Evolutionary conservation across 2,888 invertebrate genomes (phyloP).

Genomic region (Rhogogaster chlorosoma): DNA sequence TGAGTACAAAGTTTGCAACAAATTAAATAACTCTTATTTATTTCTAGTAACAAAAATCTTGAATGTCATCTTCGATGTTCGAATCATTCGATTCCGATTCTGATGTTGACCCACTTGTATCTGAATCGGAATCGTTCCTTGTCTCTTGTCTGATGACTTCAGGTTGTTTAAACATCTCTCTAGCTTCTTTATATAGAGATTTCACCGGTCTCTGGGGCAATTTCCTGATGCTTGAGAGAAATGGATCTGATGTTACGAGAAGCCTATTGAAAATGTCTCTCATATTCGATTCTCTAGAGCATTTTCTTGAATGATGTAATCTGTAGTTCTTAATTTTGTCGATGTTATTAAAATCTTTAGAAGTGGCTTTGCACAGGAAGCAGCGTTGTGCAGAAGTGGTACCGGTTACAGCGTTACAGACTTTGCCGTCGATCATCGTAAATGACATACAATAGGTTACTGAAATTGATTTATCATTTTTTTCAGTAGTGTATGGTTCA

Average conservation of each 20-base stretch:
- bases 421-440: conserved; percentile 17
- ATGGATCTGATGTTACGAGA: no score
- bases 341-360: conserved; percentile 8
- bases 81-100: conserved; percentile 17
- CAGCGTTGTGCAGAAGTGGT: conserved; percentile 6
- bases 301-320: no score
- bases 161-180: no score
- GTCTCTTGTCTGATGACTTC: conserved; percentile 5
- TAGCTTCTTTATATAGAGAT: no score
- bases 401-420: conserved; percentile 11
- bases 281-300: no score
- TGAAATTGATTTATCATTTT: conserved; percentile 12
- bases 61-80: conserved; percentile 9
- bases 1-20: conserved; percentile 17
- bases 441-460: conserved; percentile 10
- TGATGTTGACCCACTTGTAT: conserved; percentile 17
- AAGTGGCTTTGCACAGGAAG: conserved; percentile 17
- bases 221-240: no score
- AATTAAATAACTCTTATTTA: conserved; percentile 4
- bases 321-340: neutral
- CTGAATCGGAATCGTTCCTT: conserved; percentile 17
- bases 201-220: no score
- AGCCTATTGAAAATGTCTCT: no score
- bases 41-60: conserved; percentile 8
- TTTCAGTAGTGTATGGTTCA: conserved; percentile 4